A percentile compares a stretch with the other conserved stretches of the same genome.
Conservation (phyloP, 2,113 vertebrate species). For the Psittacus erithacus region DNA sequence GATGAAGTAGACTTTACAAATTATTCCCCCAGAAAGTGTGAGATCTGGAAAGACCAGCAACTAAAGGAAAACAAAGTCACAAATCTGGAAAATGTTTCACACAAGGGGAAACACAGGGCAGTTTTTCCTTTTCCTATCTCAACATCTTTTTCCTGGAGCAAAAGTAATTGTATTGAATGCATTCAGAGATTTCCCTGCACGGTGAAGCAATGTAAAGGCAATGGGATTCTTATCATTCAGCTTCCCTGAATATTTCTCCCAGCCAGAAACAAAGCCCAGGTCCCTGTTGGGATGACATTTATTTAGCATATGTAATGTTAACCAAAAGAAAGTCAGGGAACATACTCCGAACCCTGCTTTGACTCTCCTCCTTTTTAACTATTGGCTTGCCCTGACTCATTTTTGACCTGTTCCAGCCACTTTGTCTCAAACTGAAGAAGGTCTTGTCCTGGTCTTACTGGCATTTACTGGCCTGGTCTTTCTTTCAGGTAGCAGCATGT, state of each 20-base stretch:
- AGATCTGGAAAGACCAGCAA: background rate
- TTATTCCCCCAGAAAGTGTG: background rate
- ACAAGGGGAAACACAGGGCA: background rate
- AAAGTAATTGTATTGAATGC: background rate
- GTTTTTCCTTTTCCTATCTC: background rate
- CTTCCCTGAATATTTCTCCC: background rate
- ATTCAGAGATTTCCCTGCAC: background rate
- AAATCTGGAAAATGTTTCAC: background rate
- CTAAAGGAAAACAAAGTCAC: background rate
- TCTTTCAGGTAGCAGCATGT: background rate
- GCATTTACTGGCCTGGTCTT: background rate
- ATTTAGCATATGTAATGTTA: constrained; percentile 34
- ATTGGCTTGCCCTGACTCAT: background rate
- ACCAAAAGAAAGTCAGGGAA: background rate
- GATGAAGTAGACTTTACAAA: background rate
- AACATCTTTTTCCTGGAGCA: background rate
- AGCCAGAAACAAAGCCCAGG: background rate
- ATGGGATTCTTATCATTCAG: background rate
- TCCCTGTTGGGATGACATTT: constrained; percentile 20
- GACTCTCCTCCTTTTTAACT: background rate
- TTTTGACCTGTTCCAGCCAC: background rate
- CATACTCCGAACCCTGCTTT: background rate
- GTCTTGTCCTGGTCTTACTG: background rate
- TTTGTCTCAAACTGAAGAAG: background rate
- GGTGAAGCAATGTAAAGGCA: background rate